A percentile compares a stretch with the other conserved stretches of the same genome.
These are phyloP conservation scores for Florisuga fusca DNA, from an alignment of 2,797 vertebrate genomes.

Conservation along the genomic window DNA sequence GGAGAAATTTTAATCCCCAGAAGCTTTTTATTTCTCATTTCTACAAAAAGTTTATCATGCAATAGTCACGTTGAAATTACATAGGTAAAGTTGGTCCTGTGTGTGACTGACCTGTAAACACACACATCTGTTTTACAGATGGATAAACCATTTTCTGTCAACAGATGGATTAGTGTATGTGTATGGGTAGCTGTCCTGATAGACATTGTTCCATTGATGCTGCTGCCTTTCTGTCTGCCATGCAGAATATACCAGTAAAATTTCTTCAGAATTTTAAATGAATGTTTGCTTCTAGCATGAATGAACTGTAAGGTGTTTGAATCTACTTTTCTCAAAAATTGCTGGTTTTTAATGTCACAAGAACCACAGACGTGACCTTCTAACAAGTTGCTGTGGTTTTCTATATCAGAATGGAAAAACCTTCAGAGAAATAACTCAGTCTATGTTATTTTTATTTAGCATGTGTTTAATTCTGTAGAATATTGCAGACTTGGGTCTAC, in stretches of 20 bases:
- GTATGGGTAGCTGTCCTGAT: neutral
- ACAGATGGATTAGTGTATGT: neutral
- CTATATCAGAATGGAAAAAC: neutral
- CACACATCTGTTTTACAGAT: neutral
- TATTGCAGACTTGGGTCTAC: neutral
- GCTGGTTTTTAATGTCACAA: neutral
- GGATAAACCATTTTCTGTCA: neutral
- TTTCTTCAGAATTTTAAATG: neutral
- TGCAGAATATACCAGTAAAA: neutral
- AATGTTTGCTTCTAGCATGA: neutral
- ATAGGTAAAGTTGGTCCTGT: neutral
- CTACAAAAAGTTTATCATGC: neutral
- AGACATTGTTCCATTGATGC: neutral
- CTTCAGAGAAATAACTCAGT: neutral
- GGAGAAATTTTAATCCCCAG: neutral
- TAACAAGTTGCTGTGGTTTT: neutral
- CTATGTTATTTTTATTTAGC: neutral
- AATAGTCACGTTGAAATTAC: neutral
- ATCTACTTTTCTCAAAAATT: neutral
- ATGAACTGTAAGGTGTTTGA: neutral
- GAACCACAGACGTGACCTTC: neutral
- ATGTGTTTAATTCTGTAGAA: neutral
- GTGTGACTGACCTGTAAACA: neutral
- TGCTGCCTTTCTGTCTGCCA: neutral
- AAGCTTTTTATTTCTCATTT: neutral